Conservation (phyloP, 2,797 vertebrate genomes). For the Oceanodroma leucorhoa region DNA sequence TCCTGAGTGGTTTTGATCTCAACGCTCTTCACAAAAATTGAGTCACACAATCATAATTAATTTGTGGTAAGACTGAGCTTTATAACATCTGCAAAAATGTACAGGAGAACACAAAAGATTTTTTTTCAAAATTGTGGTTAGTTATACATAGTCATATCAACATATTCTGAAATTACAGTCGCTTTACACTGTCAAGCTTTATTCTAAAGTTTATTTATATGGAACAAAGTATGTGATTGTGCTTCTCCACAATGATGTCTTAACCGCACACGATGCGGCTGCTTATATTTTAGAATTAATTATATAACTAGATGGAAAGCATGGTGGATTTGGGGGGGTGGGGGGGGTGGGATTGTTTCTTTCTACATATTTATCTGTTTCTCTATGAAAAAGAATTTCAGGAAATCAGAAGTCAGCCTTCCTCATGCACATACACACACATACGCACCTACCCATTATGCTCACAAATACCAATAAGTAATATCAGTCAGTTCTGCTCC, state of each 20-base stretch:
- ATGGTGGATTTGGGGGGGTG: neutral
- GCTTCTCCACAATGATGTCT: neutral
- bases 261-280: neutral
- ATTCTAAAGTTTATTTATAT: neutral
- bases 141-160: neutral
- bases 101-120: neutral
- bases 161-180: neutral
- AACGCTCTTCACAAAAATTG: neutral
- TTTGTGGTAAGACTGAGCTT: neutral
- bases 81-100: neutral
- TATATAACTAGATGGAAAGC: neutral
- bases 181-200: neutral
- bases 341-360: accelerated
- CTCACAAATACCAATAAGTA: neutral
- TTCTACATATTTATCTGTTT: neutral
- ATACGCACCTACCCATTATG: no score
- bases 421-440: accelerated
- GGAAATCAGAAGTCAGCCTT: neutral
- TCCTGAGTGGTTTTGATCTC: neutral
- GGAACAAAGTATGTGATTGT: neutral
- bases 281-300: neutral
- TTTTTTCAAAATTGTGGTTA: neutral
- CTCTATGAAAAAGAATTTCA: neutral
- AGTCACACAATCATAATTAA: neutral
- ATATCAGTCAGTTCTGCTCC: neutral